A percentile compares a stretch with the other conserved stretches of the same genome.
These are phyloP conservation scores for Lasiurus cinereus DNA, from an alignment of 2,113 vertebrate species.

Conservation along the genomic window DNA sequence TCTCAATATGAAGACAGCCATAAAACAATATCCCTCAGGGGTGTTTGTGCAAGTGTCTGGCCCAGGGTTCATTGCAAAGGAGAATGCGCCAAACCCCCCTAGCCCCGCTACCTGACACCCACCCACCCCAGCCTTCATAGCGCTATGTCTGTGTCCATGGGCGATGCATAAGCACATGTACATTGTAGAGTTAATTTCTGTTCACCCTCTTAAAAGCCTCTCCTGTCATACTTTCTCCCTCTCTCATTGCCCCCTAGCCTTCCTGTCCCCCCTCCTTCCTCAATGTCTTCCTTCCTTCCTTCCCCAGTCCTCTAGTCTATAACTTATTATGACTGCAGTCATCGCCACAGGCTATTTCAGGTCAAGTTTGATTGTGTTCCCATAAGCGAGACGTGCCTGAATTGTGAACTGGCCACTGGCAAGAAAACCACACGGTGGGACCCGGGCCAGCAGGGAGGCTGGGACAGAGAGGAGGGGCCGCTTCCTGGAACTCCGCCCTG, in stretches of 20 bases:
- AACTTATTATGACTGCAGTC: background rate
- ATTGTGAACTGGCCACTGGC: background rate
- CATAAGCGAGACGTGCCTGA: background rate
- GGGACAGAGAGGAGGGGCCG: background rate
- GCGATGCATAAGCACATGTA: background rate
- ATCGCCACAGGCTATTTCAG: conserved; percentile 10
- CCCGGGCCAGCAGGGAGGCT: background rate
- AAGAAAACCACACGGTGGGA: background rate
- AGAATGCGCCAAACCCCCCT: too few species aligned
- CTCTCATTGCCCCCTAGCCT: background rate
- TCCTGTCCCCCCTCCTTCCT: background rate
- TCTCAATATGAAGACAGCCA: conserved; percentile 23
- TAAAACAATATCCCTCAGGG: background rate
- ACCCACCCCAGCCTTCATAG: background rate
- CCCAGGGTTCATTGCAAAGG: background rate
- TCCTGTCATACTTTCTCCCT: background rate
- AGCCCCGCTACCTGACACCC: background rate
- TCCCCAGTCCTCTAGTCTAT: background rate
- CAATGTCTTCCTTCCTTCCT: background rate
- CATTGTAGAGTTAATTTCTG: background rate
- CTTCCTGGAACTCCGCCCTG: background rate
- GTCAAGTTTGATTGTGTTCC: conserved; percentile 41
- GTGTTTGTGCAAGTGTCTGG: background rate
- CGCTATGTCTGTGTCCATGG: background rate
- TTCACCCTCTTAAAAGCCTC: background rate